These are phyloP conservation scores for Poicephalus gulielmi DNA, from an alignment of 2,113 vertebrate species.

Conservation along the genomic window DNA sequence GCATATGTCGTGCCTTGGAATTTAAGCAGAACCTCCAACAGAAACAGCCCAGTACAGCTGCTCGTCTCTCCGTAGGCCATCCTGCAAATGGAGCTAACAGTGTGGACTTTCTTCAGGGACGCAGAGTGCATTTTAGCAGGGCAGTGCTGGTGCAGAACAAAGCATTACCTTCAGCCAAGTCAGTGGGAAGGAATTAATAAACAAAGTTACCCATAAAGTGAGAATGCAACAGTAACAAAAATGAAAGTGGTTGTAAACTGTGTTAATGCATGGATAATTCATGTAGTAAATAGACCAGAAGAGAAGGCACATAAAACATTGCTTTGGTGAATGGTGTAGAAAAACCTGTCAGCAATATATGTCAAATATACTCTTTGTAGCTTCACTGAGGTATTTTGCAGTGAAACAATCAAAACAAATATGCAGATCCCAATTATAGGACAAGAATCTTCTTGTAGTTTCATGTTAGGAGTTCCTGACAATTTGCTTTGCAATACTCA, in stretches of 20 bases:
- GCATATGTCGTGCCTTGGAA: not conserved
- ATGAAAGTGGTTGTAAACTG: not conserved
- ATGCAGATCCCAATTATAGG: not conserved
- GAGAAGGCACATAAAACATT: not conserved
- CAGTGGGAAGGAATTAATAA: not conserved
- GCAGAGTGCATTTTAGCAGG: not conserved
- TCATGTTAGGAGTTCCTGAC: not conserved
- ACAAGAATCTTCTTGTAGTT: slow-evolving; percentile 24
- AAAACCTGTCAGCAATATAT: slow-evolving; percentile 26
- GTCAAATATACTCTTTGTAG: slow-evolving; percentile 23
- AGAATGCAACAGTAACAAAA: not conserved
- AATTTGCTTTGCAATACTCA: not conserved
- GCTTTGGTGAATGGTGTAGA: not conserved
- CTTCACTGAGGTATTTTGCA: not conserved
- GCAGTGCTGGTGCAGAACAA: not conserved
- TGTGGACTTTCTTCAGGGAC: not conserved
- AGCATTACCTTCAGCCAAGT: not conserved
- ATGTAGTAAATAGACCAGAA: not conserved
- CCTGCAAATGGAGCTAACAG: not conserved
- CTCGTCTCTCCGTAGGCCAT: not conserved
- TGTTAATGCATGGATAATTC: not conserved
- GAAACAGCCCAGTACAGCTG: not conserved
- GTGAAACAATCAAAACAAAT: slow-evolving; percentile 21
- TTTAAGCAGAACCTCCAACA: not conserved
- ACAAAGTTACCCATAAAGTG: not conserved